Base-by-base conservation (phyloP, 2,888 invertebrate species). In the Coelinius sp. region DNA sequence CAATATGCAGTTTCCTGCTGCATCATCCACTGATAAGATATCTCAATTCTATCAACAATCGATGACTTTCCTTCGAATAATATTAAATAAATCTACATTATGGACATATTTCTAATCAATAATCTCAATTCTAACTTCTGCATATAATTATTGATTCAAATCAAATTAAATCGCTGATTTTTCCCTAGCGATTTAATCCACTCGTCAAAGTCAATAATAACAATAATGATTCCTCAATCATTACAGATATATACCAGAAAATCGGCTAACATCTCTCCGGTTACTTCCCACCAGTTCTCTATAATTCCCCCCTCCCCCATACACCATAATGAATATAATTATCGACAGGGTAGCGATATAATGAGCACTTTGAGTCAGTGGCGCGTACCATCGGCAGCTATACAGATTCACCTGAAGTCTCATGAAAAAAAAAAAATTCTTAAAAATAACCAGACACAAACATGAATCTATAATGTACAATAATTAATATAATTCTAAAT, bases 311-410 rank as follows among this genome's bases (percentile, higher is more conserved):
- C 31, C 77, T 78, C 72, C 76, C 76, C 76, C 76, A 75, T 73
- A 75, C 72, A 71, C 65, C 66, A 52, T 78, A 78, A 78, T 78
- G 73, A 76, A 77, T 78, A 75, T 77, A 77, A 78, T 77, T 74
- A 76, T 73, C 44, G 69, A 73, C 63, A 41, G 70, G 69, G 73
- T 74, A 59, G 53, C 64, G 64, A 73, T 75, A 77, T 75, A 76
- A 77, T 76, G 70, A 65, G 70, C 73, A 70, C 63, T 69, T 49
- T 62, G 46, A 49, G 35, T 63, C 24, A 38, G 24, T 68, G 69
- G 66, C 71, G 69, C 73, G 72, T 76, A 77, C 75, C 75, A 70
- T 72, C 72, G 68, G 71, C 65, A 75, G 52, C 67, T 75, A 68
- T 70, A 71, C 59, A 65, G 64, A 67, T 73, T 77, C 67, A 74